These are phyloP conservation scores for Patella pellucida DNA, from an alignment of 2,888 invertebrate species.

Conservation along the genomic window DNA sequence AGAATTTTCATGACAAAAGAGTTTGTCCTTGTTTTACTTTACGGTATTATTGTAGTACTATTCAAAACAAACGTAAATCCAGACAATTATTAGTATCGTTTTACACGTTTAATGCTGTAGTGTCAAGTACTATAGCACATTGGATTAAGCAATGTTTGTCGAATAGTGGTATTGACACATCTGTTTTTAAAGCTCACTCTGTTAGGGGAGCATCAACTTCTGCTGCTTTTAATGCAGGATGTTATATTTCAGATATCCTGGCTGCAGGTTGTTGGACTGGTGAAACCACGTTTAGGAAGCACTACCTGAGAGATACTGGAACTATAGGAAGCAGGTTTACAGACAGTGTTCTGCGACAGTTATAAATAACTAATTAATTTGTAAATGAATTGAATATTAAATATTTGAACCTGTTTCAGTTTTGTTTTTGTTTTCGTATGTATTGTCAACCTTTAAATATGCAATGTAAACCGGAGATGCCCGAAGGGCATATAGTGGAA, in stretches of 20 bases:
- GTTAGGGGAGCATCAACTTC: constrained; percentile 16
- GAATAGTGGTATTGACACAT: constrained; percentile 17
- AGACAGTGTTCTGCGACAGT: too few relatives aligned
- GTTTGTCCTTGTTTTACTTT: constrained; percentile 26
- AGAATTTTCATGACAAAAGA: constrained; percentile 12
- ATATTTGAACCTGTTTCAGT: too few relatives aligned
- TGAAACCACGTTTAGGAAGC: constrained; percentile 19
- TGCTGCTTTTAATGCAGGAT: neutral
- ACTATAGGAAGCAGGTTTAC: too few relatives aligned
- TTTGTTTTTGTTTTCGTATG: too few relatives aligned
- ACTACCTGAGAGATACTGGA: constrained; percentile 13
- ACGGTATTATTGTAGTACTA: constrained; percentile 16
- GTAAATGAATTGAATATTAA: too few relatives aligned
- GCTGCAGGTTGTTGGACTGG: constrained; percentile 17
- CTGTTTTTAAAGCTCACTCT: constrained; percentile 25
- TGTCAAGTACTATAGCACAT: constrained; percentile 22
- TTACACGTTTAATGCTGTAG: constrained; percentile 12
- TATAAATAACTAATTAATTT: too few relatives aligned
- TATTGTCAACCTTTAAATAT: too few relatives aligned
- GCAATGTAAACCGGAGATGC: too few relatives aligned
- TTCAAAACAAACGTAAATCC: neutral
- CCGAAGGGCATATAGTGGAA: too few relatives aligned
- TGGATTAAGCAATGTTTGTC: constrained; percentile 20
- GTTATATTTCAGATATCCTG: constrained; percentile 13
- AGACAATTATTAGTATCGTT: constrained; percentile 18